These are phyloP conservation scores for Oreochromis tanganicae DNA, from an alignment of 2,113 vertebrate species.

Conservation along the genomic window DNA sequence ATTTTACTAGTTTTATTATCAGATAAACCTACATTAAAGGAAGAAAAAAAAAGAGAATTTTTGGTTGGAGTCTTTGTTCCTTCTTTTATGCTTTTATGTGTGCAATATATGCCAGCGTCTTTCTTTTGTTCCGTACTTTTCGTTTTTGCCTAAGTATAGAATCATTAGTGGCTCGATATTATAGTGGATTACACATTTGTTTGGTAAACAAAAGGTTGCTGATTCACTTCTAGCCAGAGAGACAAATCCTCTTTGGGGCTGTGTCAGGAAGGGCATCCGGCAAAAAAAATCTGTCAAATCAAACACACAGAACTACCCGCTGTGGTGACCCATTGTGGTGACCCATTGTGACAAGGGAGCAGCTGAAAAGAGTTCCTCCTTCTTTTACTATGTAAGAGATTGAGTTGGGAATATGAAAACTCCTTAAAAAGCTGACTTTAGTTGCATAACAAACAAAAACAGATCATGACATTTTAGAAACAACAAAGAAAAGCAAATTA, in stretches of 20 bases:
- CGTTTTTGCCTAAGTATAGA: neutral
- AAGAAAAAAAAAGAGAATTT: neutral
- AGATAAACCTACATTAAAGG: neutral
- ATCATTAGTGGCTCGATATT: neutral
- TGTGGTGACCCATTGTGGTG: neutral
- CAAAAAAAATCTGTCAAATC: neutral
- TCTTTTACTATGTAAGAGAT: neutral
- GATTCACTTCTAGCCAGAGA: neutral
- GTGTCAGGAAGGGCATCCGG: neutral
- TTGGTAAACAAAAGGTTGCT: neutral
- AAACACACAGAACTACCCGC: rapidly evolving
- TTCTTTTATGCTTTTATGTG: neutral
- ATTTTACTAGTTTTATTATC: neutral
- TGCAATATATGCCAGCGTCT: neutral
- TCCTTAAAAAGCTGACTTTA: neutral
- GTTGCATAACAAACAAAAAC: neutral
- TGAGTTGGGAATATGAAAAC: neutral
- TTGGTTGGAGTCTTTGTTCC: neutral
- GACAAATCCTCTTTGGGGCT: neutral
- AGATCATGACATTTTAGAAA: neutral
- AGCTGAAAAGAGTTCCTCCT: neutral
- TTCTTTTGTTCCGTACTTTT: rapidly evolving
- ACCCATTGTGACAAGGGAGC: neutral
- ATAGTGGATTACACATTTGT: neutral
- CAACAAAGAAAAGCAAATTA: neutral